Percentiles rank a stretch among this genome's conserved stretches.
phyloP scores from a whole-genome alignment of 2,888 invertebrate species.

The Drosophila meridionalis region DNA sequence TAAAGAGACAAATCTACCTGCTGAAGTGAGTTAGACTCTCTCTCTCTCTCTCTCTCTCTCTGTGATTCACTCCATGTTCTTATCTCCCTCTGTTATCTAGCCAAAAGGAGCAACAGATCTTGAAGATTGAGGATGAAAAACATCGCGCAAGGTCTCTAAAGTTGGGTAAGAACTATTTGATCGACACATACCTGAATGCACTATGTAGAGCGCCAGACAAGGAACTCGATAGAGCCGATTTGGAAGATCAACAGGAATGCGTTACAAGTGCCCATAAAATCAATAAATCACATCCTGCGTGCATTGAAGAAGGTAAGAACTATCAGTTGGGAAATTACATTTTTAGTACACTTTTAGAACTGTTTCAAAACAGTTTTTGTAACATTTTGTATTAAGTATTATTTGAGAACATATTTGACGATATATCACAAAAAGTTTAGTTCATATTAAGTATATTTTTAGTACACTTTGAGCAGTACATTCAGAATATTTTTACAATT shows the following conservation, averaged over 20 bases:
- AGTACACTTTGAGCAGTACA: neutral
- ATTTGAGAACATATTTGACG: too few species aligned
- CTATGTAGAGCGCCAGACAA: conserved; percentile 82
- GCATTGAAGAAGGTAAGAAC: conserved; percentile 15
- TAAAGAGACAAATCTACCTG: conserved; percentile 85
- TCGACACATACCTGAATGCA: conserved; percentile 91
- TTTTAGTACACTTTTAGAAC: neutral
- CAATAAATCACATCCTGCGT: neutral
- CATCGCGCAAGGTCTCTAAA: conserved; percentile 90
- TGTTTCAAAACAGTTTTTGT: neutral
- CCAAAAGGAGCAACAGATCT: conserved; percentile 92
- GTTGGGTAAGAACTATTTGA: conserved; percentile 91
- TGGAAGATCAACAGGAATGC: conserved; percentile 13
- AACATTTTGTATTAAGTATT: neutral
- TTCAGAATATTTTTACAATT: too few species aligned
- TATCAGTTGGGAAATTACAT: neutral
- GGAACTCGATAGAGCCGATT: neutral
- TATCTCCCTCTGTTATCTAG: conserved; percentile 79
- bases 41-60: neutral
- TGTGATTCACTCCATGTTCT: neutral
- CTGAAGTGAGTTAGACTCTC: conserved; percentile 74
- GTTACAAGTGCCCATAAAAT: neutral
- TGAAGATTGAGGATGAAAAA: conserved; percentile 91
- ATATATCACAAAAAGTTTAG: too few species aligned
- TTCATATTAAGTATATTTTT: neutral